phyloP scores from a whole-genome alignment of 2,797 vertebrate species.

The Microcaecilia unicolor region DNA sequence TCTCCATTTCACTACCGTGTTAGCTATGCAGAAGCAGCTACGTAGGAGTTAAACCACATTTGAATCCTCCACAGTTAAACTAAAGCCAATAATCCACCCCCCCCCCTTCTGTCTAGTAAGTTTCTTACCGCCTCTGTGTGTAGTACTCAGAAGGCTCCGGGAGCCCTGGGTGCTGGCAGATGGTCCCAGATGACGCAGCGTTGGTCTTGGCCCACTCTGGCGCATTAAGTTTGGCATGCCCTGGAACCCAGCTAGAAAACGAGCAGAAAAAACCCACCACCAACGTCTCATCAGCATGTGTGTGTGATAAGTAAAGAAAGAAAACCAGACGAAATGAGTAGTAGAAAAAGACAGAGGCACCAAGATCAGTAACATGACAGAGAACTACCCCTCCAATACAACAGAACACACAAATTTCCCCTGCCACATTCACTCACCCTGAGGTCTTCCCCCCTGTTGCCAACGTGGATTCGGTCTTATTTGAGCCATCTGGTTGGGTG shows the following conservation, averaged over 20 bases:
- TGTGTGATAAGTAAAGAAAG: too few species aligned
- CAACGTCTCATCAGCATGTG: too few species aligned
- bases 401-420: too few species aligned
- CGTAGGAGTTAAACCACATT: too few species aligned
- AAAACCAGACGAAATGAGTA: background rate
- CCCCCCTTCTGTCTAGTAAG: too few species aligned
- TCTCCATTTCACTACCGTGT: too few species aligned
- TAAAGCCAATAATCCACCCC: too few species aligned
- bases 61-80: too few species aligned
- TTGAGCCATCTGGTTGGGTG: constrained; percentile 90
- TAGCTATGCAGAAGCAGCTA: too few species aligned
- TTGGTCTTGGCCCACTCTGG: constrained; percentile 83
- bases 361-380: too few species aligned
- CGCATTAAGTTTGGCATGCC: constrained; percentile 84
- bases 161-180: constrained; percentile 63
- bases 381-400: too few species aligned
- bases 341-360: too few species aligned
- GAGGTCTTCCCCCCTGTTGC: constrained; percentile 92
- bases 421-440: constrained; percentile 58
- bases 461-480: constrained; percentile 93
- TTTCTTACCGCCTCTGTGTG: constrained; percentile 71
- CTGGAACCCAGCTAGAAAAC: constrained; percentile 68
- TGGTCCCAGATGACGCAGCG: constrained; percentile 81
- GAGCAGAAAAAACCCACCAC: background rate
- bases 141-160: constrained; percentile 63